Conservation (phyloP, 2,797 vertebrate species). For the Tragelaphus eurycerus region DNA sequence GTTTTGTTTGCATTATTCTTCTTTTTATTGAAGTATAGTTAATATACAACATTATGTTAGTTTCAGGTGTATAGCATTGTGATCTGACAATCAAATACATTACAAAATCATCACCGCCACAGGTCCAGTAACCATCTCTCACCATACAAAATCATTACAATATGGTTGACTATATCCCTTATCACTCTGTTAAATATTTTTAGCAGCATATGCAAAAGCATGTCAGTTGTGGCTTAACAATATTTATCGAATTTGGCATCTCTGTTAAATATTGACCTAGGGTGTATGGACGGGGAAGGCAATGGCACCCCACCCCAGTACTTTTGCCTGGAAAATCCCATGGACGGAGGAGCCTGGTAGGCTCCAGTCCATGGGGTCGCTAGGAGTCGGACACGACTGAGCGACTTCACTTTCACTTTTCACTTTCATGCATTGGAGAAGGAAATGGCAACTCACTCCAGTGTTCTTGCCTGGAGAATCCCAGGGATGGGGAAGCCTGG, state of each 20-base stretch:
- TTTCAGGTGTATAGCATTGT: background rate
- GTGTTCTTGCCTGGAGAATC: too few relatives aligned
- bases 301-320: too few relatives aligned
- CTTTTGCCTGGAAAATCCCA: too few relatives aligned
- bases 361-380: too few relatives aligned
- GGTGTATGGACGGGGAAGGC: background rate
- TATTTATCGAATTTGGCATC: background rate
- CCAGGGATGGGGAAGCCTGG: too few relatives aligned
- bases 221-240: background rate
- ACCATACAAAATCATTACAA: background rate
- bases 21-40: background rate
- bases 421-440: too few relatives aligned
- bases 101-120: background rate
- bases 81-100: background rate
- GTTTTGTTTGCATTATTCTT: constrained; percentile 32
- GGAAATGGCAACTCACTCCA: too few relatives aligned
- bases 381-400: too few relatives aligned
- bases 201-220: background rate
- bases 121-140: background rate
- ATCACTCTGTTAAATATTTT: constrained; percentile 31
- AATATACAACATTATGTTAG: background rate
- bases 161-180: background rate
- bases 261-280: constrained; percentile 7
- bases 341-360: too few relatives aligned
- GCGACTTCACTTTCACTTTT: too few relatives aligned